Conservation (phyloP, 2,888 invertebrate genomes). For the Vannuccia rotundouncinata region DNA sequence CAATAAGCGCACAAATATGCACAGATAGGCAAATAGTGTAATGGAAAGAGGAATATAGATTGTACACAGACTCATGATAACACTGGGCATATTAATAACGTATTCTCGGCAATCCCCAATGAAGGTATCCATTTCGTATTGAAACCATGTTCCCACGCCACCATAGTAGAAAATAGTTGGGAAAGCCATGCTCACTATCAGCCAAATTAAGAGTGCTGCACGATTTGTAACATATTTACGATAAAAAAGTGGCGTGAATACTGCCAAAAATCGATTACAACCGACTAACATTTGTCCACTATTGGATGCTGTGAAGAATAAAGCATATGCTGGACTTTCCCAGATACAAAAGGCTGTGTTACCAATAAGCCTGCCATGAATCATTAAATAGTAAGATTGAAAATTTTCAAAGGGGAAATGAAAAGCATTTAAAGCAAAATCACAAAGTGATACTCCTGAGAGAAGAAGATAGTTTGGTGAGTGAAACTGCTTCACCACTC, state of each 20-base stretch:
- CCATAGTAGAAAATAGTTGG: neutral
- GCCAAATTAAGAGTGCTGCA: neutral
- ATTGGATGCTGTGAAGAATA: neutral
- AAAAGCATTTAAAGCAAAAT: neutral
- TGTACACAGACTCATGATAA: neutral
- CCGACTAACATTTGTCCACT: neutral
- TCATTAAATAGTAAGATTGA: neutral
- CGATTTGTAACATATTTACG: neutral
- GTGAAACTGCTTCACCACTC: neutral
- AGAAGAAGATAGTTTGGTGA: neutral
- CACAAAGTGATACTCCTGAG: neutral
- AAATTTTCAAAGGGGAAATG: neutral
- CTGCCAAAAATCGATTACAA: slow-evolving; percentile 4
- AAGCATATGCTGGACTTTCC: neutral
- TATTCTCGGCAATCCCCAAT: slow-evolving; percentile 7
- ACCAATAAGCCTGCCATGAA: neutral
- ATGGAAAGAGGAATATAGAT: neutral
- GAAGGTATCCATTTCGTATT: slow-evolving; percentile 6
- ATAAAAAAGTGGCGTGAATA: neutral
- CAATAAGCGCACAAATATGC: neutral
- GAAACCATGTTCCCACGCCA: neutral
- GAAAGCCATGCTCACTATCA: neutral
- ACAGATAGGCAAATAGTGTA: neutral
- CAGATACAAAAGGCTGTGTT: neutral
- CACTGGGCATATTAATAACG: slow-evolving; percentile 1